These are phyloP conservation scores for Trinectes maculatus DNA, from an alignment of 2,113 vertebrate genomes.

Conservation along the genomic window DNA sequence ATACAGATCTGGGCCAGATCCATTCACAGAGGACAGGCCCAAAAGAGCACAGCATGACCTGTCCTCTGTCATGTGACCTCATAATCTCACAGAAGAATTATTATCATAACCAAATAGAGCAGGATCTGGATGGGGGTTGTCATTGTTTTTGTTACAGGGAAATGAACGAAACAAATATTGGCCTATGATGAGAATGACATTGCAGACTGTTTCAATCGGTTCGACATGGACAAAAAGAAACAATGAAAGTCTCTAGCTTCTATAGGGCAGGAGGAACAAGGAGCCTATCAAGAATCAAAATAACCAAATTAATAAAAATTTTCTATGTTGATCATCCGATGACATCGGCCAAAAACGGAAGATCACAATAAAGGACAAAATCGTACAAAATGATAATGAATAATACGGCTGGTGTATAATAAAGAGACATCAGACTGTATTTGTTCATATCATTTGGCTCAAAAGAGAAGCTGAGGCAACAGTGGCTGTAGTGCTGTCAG, in stretches of 20 bases:
- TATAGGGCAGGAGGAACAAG: slow-evolving; percentile 25
- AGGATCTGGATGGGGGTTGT: slow-evolving; percentile 18
- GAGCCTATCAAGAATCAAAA: slow-evolving; percentile 19
- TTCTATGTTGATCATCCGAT: slow-evolving; percentile 46
- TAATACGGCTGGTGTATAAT: slow-evolving; percentile 76
- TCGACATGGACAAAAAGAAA: slow-evolving; percentile 56
- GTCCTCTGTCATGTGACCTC: slow-evolving; percentile 54
- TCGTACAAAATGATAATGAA: slow-evolving; percentile 60
- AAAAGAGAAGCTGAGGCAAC: slow-evolving; percentile 63
- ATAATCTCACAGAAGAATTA: slow-evolving; percentile 21
- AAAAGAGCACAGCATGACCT: slow-evolving; percentile 26
- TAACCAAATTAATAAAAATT: slow-evolving; percentile 19
- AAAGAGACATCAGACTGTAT: slow-evolving; percentile 67
- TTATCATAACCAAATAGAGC: slow-evolving; percentile 28
- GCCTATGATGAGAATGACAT: slow-evolving; percentile 75
- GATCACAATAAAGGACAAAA: slow-evolving; percentile 46
- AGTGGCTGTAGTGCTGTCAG: slow-evolving; percentile 62
- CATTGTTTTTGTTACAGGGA: slow-evolving; percentile 34
- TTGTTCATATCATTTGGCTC: slow-evolving; percentile 70
- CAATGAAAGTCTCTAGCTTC: slow-evolving; percentile 54
- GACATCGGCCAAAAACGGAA: slow-evolving; percentile 56
- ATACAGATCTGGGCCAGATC: slow-evolving; percentile 36
- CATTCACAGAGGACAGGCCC: slow-evolving; percentile 39
- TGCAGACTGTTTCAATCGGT: slow-evolving; percentile 81
- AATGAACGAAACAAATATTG: slow-evolving; percentile 43